These are phyloP conservation scores for Lepisosteus oculatus DNA, from an alignment of 2,113 vertebrate species.

Conservation along the genomic window DNA sequence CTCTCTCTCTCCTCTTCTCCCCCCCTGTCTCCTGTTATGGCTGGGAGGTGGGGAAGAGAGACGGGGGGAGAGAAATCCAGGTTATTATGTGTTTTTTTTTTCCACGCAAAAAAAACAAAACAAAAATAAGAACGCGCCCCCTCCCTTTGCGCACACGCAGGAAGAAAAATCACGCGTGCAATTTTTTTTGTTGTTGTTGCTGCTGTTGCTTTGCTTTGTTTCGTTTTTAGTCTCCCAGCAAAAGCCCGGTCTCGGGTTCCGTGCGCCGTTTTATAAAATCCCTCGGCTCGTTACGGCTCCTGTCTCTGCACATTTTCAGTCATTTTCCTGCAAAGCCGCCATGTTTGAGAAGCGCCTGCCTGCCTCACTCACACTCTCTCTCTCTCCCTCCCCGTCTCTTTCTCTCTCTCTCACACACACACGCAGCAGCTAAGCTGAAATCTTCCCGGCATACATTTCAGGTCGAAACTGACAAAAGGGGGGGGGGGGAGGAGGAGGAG, in stretches of 20 bases:
- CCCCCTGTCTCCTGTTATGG: background rate
- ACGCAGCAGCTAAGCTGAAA: conserved; percentile 17
- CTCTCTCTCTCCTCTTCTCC: background rate
- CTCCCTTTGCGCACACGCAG: no score
- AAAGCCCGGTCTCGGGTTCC: conserved; percentile 36
- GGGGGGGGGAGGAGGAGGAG: no score
- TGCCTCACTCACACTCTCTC: conserved; percentile 33
- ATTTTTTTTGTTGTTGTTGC: background rate
- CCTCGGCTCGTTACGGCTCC: background rate
- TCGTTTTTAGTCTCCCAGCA: conserved; percentile 12
- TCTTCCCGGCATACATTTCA: conserved; percentile 40
- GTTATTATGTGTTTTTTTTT: no score
- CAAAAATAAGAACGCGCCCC: no score
- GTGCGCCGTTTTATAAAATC: no score
- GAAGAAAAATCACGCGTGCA: background rate
- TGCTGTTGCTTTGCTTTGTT: conserved; percentile 3
- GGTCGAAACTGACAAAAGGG: conserved; percentile 13
- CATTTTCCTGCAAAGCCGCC: conserved; percentile 74
- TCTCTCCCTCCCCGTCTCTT: conserved; percentile 44
- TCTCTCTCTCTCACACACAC: conserved; percentile 20
- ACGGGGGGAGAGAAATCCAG: no score
- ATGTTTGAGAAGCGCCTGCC: conserved; percentile 74
- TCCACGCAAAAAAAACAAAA: no score
- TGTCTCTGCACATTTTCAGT: conserved; percentile 61
- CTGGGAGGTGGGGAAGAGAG: background rate